Conservation (phyloP, 2,113 vertebrate genomes). For the Oncorhynchus gorbuscha region DNA sequence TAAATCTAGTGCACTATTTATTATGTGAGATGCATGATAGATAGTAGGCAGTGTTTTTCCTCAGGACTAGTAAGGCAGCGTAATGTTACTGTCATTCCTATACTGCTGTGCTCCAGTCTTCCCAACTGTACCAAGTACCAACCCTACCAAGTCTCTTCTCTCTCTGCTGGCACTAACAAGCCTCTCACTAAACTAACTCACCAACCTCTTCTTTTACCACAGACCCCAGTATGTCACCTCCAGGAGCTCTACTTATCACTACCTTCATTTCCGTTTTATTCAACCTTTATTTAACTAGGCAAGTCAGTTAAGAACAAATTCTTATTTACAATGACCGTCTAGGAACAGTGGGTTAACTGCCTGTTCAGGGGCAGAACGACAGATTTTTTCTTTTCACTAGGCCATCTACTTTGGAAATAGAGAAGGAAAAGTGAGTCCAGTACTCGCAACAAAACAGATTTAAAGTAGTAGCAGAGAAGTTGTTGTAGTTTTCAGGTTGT, state of each 20-base stretch:
- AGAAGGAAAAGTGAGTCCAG: neutral
- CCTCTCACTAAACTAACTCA: neutral
- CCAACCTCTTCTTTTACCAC: neutral
- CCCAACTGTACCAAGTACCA: neutral
- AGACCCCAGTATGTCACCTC: neutral
- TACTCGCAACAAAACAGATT: no score
- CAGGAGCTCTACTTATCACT: neutral
- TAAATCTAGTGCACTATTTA: neutral
- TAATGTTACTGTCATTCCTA: neutral
- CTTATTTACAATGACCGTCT: no score
- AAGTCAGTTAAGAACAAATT: no score
- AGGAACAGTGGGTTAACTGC: no score
- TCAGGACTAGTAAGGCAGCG: neutral
- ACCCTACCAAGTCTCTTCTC: neutral
- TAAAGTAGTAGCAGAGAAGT: neutral
- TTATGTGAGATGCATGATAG: neutral
- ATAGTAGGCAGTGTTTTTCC: neutral
- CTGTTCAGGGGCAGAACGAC: no score
- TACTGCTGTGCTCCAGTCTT: neutral
- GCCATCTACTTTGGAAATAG: neutral
- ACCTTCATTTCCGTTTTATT: no score
- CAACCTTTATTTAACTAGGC: no score
- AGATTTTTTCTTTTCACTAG: no score
- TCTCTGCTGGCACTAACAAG: neutral
- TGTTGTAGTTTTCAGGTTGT: neutral